phyloP scores from a whole-genome alignment of 2,888 invertebrate genomes.

The Archips xylosteana region DNA sequence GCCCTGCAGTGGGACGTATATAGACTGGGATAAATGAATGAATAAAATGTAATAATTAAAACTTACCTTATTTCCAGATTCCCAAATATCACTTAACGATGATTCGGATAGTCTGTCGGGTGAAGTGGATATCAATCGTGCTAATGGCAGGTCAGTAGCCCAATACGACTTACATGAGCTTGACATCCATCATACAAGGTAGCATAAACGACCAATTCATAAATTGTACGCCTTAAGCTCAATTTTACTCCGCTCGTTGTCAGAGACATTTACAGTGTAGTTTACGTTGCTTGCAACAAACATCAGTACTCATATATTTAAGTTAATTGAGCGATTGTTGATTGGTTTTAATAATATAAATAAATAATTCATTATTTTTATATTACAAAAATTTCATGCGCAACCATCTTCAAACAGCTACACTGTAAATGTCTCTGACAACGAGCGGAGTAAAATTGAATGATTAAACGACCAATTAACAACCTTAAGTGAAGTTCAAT shows the following conservation, averaged over 20 bases:
- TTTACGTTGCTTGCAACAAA: too few relatives aligned
- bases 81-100: constrained; percentile 82
- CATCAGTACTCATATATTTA: too few relatives aligned
- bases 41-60: not conserved
- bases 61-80: constrained; percentile 67
- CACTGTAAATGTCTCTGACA: constrained; percentile 24
- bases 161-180: not conserved
- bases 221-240: not conserved
- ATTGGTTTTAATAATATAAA: not conserved
- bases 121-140: constrained; percentile 66
- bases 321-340: too few relatives aligned
- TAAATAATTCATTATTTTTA: constrained; percentile 13
- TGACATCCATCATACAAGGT: too few relatives aligned
- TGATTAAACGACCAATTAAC: constrained; percentile 10
- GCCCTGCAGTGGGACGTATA: too few relatives aligned
- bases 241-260: too few relatives aligned
- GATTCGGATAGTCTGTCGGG: constrained; percentile 80
- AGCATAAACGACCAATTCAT: not conserved
- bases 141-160: constrained; percentile 59
- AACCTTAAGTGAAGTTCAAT: constrained; percentile 18
- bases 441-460: constrained; percentile 13
- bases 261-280: too few relatives aligned
- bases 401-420: constrained; percentile 28
- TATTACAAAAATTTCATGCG: not conserved
- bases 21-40: too few relatives aligned